Evolutionary conservation across 1,140 invertebrate genomes (phyloP), one percentile per base, ranked within the genome.

Genomic region (Drosophila willistoni): DNA sequence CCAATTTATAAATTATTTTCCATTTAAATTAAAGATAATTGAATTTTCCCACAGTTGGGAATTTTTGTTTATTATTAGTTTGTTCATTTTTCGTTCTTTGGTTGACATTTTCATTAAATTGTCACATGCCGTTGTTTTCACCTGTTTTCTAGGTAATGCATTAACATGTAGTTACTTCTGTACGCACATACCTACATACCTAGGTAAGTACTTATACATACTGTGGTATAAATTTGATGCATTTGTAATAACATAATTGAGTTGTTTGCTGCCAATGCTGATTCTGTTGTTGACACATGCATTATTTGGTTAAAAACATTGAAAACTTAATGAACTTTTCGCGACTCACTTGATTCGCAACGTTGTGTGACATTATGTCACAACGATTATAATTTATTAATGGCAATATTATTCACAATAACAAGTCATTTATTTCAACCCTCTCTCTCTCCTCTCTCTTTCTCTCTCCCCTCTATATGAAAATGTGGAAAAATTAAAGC

Each of bases 201-300:
- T 7, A 29, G 29, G 29, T 29, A 7, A 6, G 29, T 29, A 29
- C 14, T n/a, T 17, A 13, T 34, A 39, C 14, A 1, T 41, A 51
- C 9, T 19, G 1, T 12, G 9, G 44, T 10, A 51, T 51, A 51
- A 12, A 51, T 51, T 51, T 51, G 44, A 51, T 51, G 44, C 44
- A 51, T 51, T 51, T 51, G 44, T 51, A 51, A 51, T 51, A 51
- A 51, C 4, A 22, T 51, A 51, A 51, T 51, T 51, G 44, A 51
- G 17, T 51, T 51, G 44, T 51, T 51, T 51, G 2, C 17, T 22
- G 19, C 17, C 19, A 10, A 14, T 51, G 7, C 44, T 22, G 17
- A 51, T 51, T 51, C 44, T 51, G 44, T 22, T 51, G 19, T n/a
- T 51, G 44, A 51, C 44, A 51, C 44, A 22, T 51, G 44, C 44